Base-by-base conservation (phyloP, 2,113 vertebrate species). In the Synodontis membranacea region DNA sequence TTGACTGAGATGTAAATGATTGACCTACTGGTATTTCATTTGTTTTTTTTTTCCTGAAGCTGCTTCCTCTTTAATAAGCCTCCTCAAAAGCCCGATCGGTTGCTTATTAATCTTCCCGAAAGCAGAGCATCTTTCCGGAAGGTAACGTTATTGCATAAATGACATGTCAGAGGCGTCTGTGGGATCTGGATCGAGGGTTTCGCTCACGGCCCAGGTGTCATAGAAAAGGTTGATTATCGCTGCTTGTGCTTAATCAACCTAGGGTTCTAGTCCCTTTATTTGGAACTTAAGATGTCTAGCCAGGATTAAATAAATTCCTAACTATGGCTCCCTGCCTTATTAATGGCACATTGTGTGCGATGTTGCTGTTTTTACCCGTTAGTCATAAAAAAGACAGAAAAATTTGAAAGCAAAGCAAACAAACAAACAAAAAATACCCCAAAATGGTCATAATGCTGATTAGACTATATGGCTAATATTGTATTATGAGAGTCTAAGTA, bases 31-130 rank as follows among this genome's bases (percentile, higher is more conserved):
- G 62, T 42, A 14, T 86, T 82, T 42, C 42, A 58, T 82, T 85
- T 82, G 82, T 72, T 84, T 84, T 62, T 75, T 72, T 84, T 84
- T 62, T 75, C 82, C 80, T 84, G 48, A 83, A 83, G 31, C 25
- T 83, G 28, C 76, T 80, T 84, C 52, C 84, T 80, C 50, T 86
- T 85, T 70, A 68, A 68, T 68, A 56, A 21, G 12, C 46, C 74
- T 28, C 19, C 28, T 17, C 7, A 85, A 66, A 50, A 80, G 8
- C 11, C 31, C 58, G 52, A 21, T 12, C 39, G 31, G 48, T 68
- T 80, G 74, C 31, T 85, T 39, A 68, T 86, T 80, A 80, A 80
- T 44, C 84, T 37, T 70, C 25, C 31, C 17, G 17, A 78, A 42
- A 86, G 84, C 50, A 28, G 4, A 80, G 25, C 50, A 31, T 48